Percentiles rank a stretch among this genome's conserved stretches.
Conservation (phyloP, 2,888 invertebrate species). For the Leucophenga montana region DNA sequence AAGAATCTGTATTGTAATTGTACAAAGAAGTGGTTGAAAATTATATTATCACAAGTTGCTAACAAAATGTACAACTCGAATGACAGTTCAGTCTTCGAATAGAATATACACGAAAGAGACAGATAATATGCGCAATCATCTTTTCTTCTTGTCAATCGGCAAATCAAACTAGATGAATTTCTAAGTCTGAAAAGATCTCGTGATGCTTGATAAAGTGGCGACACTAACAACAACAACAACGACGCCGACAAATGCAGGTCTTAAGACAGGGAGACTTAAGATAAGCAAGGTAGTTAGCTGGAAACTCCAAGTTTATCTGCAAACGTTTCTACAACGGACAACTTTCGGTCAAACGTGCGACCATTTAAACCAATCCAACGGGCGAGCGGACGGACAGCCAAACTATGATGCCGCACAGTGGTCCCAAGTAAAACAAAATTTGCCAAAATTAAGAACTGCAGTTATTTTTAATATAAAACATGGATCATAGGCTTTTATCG, state of each 20-base stretch:
- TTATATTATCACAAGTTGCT: slow-evolving; percentile 12
- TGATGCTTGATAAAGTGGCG: slow-evolving; percentile 3
- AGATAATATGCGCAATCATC: too few species aligned
- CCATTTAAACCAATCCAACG: background rate
- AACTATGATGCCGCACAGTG: background rate
- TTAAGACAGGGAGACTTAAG: background rate
- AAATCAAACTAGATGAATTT: slow-evolving; percentile 40
- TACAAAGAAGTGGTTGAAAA: background rate
- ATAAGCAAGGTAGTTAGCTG: background rate
- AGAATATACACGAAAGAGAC: too few species aligned
- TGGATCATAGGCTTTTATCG: too few species aligned
- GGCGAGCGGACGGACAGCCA: background rate
- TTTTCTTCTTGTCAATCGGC: background rate
- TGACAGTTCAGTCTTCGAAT: too few species aligned
- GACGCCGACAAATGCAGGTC: background rate
- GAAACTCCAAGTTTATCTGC: background rate
- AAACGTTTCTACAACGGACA: background rate
- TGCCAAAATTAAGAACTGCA: too few species aligned
- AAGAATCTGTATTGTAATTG: background rate
- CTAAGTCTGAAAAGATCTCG: slow-evolving; percentile 5
- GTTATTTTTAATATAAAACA: too few species aligned
- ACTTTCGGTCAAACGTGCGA: background rate
- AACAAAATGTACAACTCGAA: slow-evolving; percentile 3
- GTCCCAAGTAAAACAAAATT: too few species aligned
- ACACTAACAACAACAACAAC: slow-evolving; percentile 36